Evolutionary conservation across 2,113 vertebrate species (phyloP), one percentile per base, ranked within the genome.

Genomic region (Pitta sordida): DNA sequence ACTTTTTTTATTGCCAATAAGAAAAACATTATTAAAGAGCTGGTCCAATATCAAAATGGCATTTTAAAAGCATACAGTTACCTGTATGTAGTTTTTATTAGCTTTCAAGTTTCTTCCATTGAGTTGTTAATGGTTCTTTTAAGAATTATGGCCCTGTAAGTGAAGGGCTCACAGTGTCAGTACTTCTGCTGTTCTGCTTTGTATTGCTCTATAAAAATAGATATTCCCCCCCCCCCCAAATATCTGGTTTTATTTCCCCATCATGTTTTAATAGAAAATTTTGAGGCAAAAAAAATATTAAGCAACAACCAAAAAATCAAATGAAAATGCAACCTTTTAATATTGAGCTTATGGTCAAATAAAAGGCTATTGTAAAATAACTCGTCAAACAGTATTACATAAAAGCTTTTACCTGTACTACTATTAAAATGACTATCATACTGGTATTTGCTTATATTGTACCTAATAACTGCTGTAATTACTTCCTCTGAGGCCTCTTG

Each of bases 51-150:
- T 96, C 96, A 97, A 97, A 97, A 96, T 94, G 87, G 52, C 73
- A 76, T 90, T 96, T 96, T 94, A 97, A 96, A 96, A 91, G 95
- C 88, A 96, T 94, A 93, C 51, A 1, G 83, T 96, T 96, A 95
- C 85, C 83, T 97, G 92, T 95, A 77, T 94, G 69, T 91, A 96
- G 69, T 68, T 92, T 94, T 97, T 96, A 96, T 93, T 95, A 95
- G 94, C 93, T 95, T 97, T 97, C 89, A 96, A 87, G 94, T 97
- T 97, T 97, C 94, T 96, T 96, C 95, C 95, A 92, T 84, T 95
- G 96, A 97, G 84, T 91, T 95, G 95, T 94, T 97, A 96, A 97
- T 26, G 26, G 88, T 88, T 62, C 88, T 97, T 97, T 97, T 91
- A 97, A 97, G 96, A 96, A 93, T 97, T 97, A 96, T 74, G 71